Conservation (phyloP, 2,888 invertebrate genomes). For the Ptychoptera contaminata region DNA sequence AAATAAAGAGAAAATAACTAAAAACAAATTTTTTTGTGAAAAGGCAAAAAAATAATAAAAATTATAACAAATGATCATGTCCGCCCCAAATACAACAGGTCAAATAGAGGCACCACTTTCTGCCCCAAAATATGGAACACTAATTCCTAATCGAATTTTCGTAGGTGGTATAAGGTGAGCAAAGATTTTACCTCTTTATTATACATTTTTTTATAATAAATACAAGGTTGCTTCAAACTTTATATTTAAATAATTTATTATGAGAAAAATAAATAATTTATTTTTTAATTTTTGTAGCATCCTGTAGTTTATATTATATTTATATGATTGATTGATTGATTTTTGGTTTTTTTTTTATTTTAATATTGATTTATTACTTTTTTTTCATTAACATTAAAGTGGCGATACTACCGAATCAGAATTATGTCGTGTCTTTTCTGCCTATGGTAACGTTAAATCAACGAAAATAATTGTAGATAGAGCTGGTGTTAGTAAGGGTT, state of each 20-base stretch:
- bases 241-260: neutral
- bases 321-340: neutral
- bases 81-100: constrained; percentile 13
- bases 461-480: constrained; percentile 91
- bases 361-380: neutral
- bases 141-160: constrained; percentile 89
- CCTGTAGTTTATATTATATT: neutral
- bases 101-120: constrained; percentile 30
- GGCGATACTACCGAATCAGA: constrained; percentile 87
- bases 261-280: constrained; percentile 1
- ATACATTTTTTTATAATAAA: neutral
- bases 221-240: neutral
- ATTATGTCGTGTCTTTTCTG: constrained; percentile 78
- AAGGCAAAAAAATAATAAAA: neutral
- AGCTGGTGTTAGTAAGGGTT: constrained; percentile 77
- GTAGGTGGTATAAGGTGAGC: constrained; percentile 78
- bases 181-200: neutral
- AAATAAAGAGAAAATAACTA: neutral
- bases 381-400: constrained; percentile 14
- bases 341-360: neutral
- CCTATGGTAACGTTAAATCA: constrained; percentile 76
- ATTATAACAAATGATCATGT: constrained; percentile 9
- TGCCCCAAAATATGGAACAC: constrained; percentile 53
- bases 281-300: neutral
- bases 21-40: neutral